phyloP scores from a whole-genome alignment of 53 echinoderm and acorn worm species.

The Astropecten irregularis region DNA sequence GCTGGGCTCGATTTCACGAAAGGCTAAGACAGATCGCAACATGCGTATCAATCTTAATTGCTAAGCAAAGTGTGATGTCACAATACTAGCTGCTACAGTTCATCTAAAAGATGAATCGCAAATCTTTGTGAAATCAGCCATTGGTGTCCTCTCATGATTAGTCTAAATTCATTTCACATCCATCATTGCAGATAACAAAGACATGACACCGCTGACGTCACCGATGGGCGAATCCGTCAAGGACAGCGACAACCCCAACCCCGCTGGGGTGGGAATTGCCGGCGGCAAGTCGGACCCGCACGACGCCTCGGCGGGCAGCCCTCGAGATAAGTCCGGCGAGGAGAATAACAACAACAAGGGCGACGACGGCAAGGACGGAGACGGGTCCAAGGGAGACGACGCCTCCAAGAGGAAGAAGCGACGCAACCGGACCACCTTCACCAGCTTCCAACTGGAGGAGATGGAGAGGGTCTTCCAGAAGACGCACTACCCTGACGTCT shows the following conservation, averaged over 20 bases:
- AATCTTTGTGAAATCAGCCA: no score
- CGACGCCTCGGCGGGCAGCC: slow-evolving; percentile 26
- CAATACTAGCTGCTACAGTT: no score
- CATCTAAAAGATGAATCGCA: no score
- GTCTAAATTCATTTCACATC: no score
- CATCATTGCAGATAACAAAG: slow-evolving; percentile 76
- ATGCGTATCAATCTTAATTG: no score
- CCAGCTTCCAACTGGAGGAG: slow-evolving; percentile 96
- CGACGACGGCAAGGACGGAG: slow-evolving; percentile 82
- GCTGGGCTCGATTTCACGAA: no score
- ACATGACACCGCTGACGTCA: slow-evolving; percentile 81
- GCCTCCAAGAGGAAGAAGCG: slow-evolving; percentile 95
- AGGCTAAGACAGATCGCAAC: no score
- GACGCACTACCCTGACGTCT: slow-evolving; percentile 98
- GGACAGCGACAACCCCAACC: slow-evolving; percentile 40
- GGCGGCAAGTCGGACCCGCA: slow-evolving; percentile 31
- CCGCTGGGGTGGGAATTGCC: slow-evolving; percentile 32
- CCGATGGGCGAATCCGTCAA: slow-evolving; percentile 50
- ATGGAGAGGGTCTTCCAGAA: slow-evolving; percentile 99
- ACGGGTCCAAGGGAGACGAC: slow-evolving; percentile 66
- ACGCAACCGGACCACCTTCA: slow-evolving; percentile 95
- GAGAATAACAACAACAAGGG: slow-evolving; percentile 82
- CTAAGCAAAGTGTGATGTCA: no score
- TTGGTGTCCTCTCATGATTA: no score
- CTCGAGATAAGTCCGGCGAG: slow-evolving; percentile 64